A percentile compares a stretch with the other conserved stretches of the same genome.
Evolutionary conservation across 2,113 vertebrate species (phyloP).

Genomic region (Canis aureus): DNA sequence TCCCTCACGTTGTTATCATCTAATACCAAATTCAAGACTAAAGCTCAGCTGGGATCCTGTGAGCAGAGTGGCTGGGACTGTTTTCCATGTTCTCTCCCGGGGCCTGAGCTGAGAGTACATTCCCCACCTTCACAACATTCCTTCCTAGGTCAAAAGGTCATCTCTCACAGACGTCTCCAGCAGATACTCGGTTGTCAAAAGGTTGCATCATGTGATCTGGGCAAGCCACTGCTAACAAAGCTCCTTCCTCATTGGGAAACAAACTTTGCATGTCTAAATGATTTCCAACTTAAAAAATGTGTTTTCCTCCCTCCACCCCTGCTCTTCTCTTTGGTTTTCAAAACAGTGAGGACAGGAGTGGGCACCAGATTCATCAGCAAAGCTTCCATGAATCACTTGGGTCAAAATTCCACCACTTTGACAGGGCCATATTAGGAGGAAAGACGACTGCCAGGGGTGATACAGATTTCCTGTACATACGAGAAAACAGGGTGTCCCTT

Average conservation of each 20-base stretch:
- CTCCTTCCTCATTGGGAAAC: conserved; percentile 86
- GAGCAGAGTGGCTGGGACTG: conserved; percentile 75
- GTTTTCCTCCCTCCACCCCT: conserved; percentile 41
- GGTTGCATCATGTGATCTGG: conserved; percentile 91
- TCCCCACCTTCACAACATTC: conserved; percentile 94
- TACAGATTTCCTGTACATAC: conserved; percentile 61
- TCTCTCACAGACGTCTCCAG: conserved; percentile 94
- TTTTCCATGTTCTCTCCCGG: conserved; percentile 84
- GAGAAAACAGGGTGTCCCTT: conserved; percentile 70
- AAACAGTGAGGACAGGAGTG: conserved; percentile 10
- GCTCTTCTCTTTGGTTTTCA: conserved; percentile 51
- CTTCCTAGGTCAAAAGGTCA: conserved; percentile 94
- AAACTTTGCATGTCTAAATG: conserved; percentile 83
- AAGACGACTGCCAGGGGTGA: conserved; percentile 38
- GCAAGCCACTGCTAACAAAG: conserved; percentile 91
- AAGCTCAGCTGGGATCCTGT: not conserved
- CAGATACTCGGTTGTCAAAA: conserved; percentile 95
- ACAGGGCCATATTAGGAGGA: conserved; percentile 17
- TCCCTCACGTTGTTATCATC: conserved; percentile 54
- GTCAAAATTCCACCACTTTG: conserved; percentile 75
- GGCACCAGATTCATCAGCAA: conserved; percentile 20
- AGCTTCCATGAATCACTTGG: not conserved
- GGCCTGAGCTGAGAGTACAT: conserved; percentile 88
- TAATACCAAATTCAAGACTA: not conserved
- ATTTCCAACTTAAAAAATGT: conserved; percentile 79